A percentile compares a stretch with the other conserved stretches of the same genome.
phyloP scores from a whole-genome alignment of 2,888 invertebrate species.

The Cerceris rybyensis region DNA sequence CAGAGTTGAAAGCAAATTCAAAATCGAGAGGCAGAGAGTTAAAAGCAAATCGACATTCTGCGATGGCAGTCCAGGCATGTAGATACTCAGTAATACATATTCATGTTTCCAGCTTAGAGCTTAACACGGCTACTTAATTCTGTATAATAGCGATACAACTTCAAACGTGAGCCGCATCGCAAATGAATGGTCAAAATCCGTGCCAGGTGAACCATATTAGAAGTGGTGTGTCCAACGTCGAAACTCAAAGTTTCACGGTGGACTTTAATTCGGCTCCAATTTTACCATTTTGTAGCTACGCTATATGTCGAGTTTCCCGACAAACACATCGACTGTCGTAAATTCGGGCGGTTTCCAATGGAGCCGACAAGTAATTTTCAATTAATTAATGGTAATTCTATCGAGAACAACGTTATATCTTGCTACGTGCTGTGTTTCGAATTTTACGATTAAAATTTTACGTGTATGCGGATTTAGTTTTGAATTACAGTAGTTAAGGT shows the following conservation, averaged over 20 bases:
- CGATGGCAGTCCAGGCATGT: slow-evolving; percentile 31
- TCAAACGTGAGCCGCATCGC: slow-evolving; percentile 36
- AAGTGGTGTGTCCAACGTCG: slow-evolving; percentile 11
- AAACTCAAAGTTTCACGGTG: background rate
- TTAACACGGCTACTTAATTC: slow-evolving; percentile 51
- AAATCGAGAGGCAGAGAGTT: too few species aligned
- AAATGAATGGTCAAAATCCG: slow-evolving; percentile 50
- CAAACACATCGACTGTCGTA: too few species aligned
- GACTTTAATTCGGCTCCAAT: background rate
- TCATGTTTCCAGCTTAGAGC: slow-evolving; percentile 40
- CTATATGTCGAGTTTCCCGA: background rate
- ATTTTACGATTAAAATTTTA: slow-evolving; percentile 40
- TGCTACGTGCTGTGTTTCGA: slow-evolving; percentile 35
- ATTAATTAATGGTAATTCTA: too few species aligned
- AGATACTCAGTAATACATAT: slow-evolving; percentile 48
- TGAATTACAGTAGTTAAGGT: too few species aligned
- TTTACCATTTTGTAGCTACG: background rate
- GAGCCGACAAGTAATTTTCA: too few species aligned
- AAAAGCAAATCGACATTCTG: slow-evolving; percentile 44
- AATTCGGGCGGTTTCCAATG: too few species aligned
- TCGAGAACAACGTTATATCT: too few species aligned
- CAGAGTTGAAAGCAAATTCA: too few species aligned
- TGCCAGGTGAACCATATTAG: slow-evolving; percentile 23
- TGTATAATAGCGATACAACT: slow-evolving; percentile 36
- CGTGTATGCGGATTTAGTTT: too few species aligned